Conservation (phyloP, 2,113 vertebrate species). For the Lepidothrix coronata region DNA sequence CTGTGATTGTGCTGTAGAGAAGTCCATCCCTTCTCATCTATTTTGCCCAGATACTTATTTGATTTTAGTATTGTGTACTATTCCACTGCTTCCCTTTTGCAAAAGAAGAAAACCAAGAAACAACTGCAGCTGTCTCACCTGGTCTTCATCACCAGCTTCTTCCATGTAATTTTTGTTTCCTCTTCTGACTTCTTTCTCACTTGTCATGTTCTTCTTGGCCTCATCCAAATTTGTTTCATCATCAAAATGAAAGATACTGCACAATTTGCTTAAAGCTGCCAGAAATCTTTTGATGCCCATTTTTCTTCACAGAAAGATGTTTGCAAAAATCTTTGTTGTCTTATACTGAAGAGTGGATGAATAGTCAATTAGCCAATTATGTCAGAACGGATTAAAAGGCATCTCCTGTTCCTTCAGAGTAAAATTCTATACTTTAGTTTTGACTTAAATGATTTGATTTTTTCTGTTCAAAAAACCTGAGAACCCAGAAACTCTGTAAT, state of each 20-base stretch:
- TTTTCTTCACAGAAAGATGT: not conserved
- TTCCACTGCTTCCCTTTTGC: not conserved
- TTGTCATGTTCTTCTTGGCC: not conserved
- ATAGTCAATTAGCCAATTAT: not conserved
- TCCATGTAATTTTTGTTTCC: not conserved
- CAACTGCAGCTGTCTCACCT: not conserved
- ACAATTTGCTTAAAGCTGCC: not conserved
- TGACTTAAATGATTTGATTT: not conserved
- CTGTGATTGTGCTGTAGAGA: not conserved
- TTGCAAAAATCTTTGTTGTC: not conserved
- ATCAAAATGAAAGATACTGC: not conserved
- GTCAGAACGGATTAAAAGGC: not conserved
- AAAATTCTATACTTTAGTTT: not conserved
- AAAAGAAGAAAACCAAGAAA: not conserved
- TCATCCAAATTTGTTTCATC: not conserved
- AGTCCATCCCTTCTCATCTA: not conserved
- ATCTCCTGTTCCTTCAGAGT: not conserved
- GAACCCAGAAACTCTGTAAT: not conserved
- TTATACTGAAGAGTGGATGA: not conserved
- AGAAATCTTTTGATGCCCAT: not conserved
- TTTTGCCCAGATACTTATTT: not conserved
- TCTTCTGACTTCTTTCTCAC: not conserved
- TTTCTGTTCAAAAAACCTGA: not conserved
- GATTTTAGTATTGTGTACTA: not conserved
- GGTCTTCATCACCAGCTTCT: not conserved